Evolutionary conservation across 2,797 vertebrate species (phyloP), one percentile per base, ranked within the genome.

Genomic region (Syndactyla subalaris): DNA sequence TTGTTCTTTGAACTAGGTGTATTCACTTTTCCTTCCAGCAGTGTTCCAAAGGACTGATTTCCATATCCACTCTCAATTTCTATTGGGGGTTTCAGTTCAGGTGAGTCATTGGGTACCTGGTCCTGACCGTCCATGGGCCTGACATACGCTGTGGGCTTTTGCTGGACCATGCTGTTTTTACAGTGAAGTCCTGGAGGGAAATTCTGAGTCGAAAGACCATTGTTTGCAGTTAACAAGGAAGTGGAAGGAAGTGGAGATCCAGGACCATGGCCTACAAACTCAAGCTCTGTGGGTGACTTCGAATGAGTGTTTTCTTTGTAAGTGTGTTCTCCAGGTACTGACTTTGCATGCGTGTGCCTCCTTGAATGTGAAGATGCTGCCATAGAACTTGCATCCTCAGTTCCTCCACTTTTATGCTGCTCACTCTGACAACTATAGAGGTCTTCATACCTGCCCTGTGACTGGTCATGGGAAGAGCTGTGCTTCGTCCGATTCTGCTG

Each of bases 101-200:
- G 98, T 7, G 99, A 99, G 96, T 99, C 98, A 86, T 98, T 99
- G 1, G 98, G 98, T 10, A 98, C 98, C 97, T 99, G 99, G 96
- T 99, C 99, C 97, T 99, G 99, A 68, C 99, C 99, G 5, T 99
- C 99, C 99, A 99, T 99, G 23, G 99, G 99, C 68, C 99, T 98
- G 43, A 99, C 99, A 23, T 99, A 99, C 0, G 99, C 99, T 0
- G 99, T 99, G 49, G 99, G 99, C 95, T 99, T 99, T 95, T 99
- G 99, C 93, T 99, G 99, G 32, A 98, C 97, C 96, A 98, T 98
- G 26, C 97, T 98, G 9, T 98, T 98, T 97, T 99, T 99, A 93
- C 98, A 98, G 84, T 99, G 98, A 74, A 99, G 98, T 86, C 98
- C 98, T 43, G 98, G 98, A 61, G 98, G 98, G 87, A 99, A 99